phyloP scores from a whole-genome alignment of 2,888 invertebrate genomes.

The Odontocerum albicorne region DNA sequence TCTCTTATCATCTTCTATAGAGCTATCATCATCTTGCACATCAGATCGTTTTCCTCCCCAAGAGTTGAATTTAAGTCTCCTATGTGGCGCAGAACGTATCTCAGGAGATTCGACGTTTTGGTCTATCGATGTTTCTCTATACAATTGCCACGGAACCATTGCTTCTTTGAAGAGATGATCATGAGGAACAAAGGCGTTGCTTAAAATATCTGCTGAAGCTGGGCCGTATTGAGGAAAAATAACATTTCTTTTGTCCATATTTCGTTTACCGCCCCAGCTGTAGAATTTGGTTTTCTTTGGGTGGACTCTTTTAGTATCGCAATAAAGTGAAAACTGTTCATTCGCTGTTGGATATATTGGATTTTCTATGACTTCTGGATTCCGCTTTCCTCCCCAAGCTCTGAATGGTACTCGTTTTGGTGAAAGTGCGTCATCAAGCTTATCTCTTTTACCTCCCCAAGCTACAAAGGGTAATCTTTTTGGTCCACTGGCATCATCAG shows the following conservation, averaged over 20 bases:
- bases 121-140: constrained; percentile 1
- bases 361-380: neutral
- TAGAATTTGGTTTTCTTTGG: constrained; percentile 19
- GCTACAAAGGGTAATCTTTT: constrained; percentile 23
- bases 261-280: constrained; percentile 27
- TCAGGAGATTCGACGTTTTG: neutral
- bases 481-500: constrained; percentile 1
- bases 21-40: no score
- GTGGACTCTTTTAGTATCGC: constrained; percentile 10
- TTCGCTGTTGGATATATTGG: neutral
- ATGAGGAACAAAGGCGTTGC: neutral
- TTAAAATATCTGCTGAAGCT: neutral
- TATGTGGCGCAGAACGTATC: neutral
- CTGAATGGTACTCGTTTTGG: constrained; percentile 15
- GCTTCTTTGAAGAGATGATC: constrained; percentile 4
- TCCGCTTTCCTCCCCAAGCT: constrained; percentile 29
- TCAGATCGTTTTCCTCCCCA: constrained; percentile 26
- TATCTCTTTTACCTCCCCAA: constrained; percentile 27
- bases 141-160: neutral
- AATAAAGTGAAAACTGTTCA: neutral
- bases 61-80: constrained; percentile 20
- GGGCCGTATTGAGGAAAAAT: neutral
- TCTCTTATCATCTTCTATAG: neutral
- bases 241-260: constrained; percentile 1
- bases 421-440: neutral